Percentiles rank a stretch among this genome's conserved stretches.
These are phyloP conservation scores for Pipra filicauda DNA, from an alignment of 2,113 vertebrate species.

Conservation along the genomic window DNA sequence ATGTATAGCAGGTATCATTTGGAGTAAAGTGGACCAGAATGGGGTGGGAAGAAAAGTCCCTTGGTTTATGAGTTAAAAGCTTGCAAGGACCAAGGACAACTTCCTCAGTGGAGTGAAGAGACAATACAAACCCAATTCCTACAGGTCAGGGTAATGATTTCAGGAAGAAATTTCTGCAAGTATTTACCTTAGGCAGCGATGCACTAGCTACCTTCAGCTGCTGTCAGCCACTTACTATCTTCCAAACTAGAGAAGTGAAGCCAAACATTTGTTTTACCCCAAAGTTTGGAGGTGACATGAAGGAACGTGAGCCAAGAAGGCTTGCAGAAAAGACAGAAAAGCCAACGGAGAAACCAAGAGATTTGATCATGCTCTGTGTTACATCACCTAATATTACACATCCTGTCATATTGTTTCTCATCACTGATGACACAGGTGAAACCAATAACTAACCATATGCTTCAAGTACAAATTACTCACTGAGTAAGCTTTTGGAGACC, in stretches of 20 bases:
- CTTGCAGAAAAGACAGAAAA: not conserved
- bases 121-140: not conserved
- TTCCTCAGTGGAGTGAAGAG: not conserved
- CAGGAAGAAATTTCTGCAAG: not conserved
- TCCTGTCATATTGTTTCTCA: not conserved
- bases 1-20: not conserved
- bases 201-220: not conserved
- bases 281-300: not conserved
- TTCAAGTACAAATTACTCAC: not conserved
- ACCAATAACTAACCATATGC: not conserved
- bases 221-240: not conserved
- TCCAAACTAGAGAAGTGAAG: not conserved
- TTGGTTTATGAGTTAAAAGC: not conserved
- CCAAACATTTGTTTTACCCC: not conserved
- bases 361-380: not conserved
- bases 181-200: not conserved
- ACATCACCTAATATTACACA: not conserved
- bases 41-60: not conserved
- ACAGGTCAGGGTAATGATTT: rapidly evolving
- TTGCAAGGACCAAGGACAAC: not conserved
- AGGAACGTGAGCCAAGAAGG: not conserved
- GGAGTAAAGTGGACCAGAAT: not conserved
- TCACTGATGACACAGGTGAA: not conserved
- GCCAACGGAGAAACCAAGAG: not conserved
- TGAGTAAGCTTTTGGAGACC: not conserved